Evolutionary conservation across 2,113 vertebrate genomes (phyloP), one percentile per base, ranked within the genome.

Genomic region (Actenoides lindsayi): DNA sequence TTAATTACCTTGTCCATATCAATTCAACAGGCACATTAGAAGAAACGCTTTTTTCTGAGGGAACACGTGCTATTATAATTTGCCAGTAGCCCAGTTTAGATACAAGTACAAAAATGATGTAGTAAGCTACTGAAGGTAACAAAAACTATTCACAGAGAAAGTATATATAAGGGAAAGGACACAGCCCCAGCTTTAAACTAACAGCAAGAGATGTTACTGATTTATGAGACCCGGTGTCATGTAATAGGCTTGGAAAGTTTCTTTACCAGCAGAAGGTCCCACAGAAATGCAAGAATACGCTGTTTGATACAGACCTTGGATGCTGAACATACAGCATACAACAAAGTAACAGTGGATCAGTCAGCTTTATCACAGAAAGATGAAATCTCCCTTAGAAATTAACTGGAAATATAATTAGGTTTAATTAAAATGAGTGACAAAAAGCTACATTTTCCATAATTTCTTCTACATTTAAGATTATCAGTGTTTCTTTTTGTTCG

Each of bases 241-340:
- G 7, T 2, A 0, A 57, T 9, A 71, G 76, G 48, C 44, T 84
- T 48, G 21, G 23, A 25, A 85, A 86, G n/a, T 48, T 90, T 33
- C 51, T 73, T 46, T 35, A 51, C 12, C 24, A 20, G 35, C 54
- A 25, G 30, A 7, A 17, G 65, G 50, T 18, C 31, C 6, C 16
- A 41, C 11, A 60, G 41, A 76, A 76, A 62, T 7, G 46, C 0
- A 76, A 31, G 4, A 3, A 57, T 2, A 42, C 1, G 1, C 10
- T 16, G 13, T 15, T 39, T 71, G 21, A 57, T 19, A 37, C 8
- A n/a, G 57, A 81, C 5, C 7, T n/a, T 9, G 10, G 69, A 30
- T 13, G 20, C 37, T 37, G n/a, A 90, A 50, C 5, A 28, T 8
- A 42, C 2, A 56, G 10, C 4, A 17, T 4, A n/a, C 3, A 68